Conservation (phyloP, 2,797 vertebrate species). For the Leuciscus waleckii region DNA sequence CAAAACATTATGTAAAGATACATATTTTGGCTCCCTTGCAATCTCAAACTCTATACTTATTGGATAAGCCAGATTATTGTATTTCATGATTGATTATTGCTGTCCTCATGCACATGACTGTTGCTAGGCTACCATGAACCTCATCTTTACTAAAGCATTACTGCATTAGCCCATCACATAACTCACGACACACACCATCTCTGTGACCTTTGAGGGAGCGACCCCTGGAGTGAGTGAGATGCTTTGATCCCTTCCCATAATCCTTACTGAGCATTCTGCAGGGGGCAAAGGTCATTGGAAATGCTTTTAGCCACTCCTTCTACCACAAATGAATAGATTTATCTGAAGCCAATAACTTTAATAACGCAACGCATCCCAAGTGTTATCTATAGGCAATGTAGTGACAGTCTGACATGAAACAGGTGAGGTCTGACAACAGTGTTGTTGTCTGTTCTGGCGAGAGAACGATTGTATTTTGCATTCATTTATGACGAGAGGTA, state of each 20-base stretch:
- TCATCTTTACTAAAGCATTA: neutral
- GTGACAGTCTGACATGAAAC: neutral
- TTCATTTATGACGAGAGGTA: slow-evolving; percentile 36
- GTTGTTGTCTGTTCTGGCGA: neutral
- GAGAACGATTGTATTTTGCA: slow-evolving; percentile 20
- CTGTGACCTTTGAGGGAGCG: slow-evolving; percentile 43
- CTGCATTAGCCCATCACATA: slow-evolving; percentile 10
- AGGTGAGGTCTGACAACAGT: neutral
- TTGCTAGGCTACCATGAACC: neutral
- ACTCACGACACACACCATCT: slow-evolving; percentile 5
- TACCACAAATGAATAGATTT: neutral
- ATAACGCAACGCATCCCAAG: slow-evolving; percentile 9
- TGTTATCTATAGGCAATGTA: neutral
- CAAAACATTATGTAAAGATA: neutral
- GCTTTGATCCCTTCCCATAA: slow-evolving; percentile 48
- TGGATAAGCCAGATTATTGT: neutral
- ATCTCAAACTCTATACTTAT: neutral
- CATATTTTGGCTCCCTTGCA: neutral
- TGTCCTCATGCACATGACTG: neutral
- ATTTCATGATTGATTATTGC: neutral
- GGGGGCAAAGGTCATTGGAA: slow-evolving; percentile 25
- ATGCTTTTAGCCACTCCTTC: neutral
- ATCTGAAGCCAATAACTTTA: neutral
- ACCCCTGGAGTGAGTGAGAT: slow-evolving; percentile 13
- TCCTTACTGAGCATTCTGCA: slow-evolving; percentile 25